phyloP scores from a whole-genome alignment of 2,113 vertebrate genomes.

The Furnarius figulus region DNA sequence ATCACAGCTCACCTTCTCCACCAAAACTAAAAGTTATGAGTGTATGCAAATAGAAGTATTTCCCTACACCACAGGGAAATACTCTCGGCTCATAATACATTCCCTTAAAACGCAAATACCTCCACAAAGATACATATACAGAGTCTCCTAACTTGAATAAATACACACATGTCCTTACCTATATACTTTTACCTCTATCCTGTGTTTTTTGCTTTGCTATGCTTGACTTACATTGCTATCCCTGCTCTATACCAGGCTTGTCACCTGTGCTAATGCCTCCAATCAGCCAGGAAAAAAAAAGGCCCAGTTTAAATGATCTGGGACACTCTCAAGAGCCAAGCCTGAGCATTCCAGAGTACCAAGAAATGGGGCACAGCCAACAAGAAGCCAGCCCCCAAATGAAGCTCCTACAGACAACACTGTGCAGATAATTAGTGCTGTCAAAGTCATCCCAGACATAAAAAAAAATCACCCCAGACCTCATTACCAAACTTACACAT shows the following conservation, averaged over 20 bases:
- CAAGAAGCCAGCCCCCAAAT: neutral
- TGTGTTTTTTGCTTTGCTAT: neutral
- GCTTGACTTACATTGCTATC: neutral
- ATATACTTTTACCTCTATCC: accelerated
- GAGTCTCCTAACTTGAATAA: neutral
- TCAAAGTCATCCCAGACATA: neutral
- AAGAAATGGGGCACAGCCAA: neutral
- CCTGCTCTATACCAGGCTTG: neutral
- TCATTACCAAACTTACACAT: neutral
- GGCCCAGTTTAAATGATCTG: neutral
- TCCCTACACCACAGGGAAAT: neutral
- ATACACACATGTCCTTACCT: neutral
- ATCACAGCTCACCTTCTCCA: neutral
- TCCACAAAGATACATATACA: neutral
- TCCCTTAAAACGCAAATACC: neutral
- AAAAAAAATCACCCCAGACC: neutral
- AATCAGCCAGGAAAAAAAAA: neutral
- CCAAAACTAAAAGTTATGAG: neutral
- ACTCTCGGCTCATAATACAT: neutral
- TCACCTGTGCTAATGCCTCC: neutral
- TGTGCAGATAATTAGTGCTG: neutral
- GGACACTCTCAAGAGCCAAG: neutral
- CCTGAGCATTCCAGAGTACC: neutral
- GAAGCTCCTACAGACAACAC: accelerated
- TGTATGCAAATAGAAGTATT: neutral